Evolutionary conservation across 2,888 invertebrate species (phyloP), one percentile per base, ranked within the genome.

Genomic region (Piscicola geometra): DNA sequence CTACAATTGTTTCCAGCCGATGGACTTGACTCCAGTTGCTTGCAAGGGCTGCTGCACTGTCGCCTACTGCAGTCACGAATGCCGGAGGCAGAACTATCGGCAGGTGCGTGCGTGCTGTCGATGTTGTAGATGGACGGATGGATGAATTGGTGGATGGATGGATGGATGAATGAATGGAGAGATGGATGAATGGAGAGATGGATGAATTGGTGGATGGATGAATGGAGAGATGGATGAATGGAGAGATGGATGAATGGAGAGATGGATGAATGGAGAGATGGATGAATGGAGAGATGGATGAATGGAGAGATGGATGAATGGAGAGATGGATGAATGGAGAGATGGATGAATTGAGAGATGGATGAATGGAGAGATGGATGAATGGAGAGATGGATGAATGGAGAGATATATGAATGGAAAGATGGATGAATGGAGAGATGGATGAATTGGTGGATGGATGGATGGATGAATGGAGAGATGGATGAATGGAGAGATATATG

Each of bases 1-100:
- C 82, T 89, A 89, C 80, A 86, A 90, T 78, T 93, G 93, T 50
- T 70, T 78, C 21, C 15, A 30, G 1, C 50, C 25, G 0, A 52
- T 76, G 5, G 18, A 52, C 12, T 64, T 35, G 5, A 74, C 60
- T 25, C 78, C 78, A 0, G 30, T 78, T 3, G 79, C 80, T 5
- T 80, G 80, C 66, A 41, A 35, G 3, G 67, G 76, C 30, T 79
- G 79, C 52, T 35, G 73, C n/a, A 68, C 76, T 9, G 76, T 80
- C 21, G 72, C 76, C 12, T 80, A 64, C 75, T 80, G 80, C 77
- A 75, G 77, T 35, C 64, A 35, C 0, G 50, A 15, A 5, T 80
- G 80, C 52, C 71, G 78, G 2, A 50, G 77, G 1, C 64, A 33
- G 1, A 69, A 68, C 41, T 77, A 78, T 78, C 71, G 76, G 5